Percentiles rank a stretch among this genome's conserved stretches.
Evolutionary conservation across 2,797 vertebrate species (phyloP).

Genomic region (Falco novaeseelandiae): DNA sequence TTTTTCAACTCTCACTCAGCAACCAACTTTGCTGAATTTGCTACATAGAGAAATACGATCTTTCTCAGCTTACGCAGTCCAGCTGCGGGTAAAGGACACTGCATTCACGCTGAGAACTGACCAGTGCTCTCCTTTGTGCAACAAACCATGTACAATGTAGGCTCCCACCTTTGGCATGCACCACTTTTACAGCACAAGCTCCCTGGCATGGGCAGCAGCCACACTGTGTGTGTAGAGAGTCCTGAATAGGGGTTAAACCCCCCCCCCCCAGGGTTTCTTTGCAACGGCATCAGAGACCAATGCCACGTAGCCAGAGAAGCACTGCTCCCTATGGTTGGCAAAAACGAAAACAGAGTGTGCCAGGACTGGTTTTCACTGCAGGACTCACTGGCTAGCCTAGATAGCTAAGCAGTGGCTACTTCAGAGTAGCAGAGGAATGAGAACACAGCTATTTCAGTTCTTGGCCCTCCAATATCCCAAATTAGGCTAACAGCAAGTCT

Average conservation of each 20-base stretch:
- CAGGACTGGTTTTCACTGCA: constrained; percentile 49
- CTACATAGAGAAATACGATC: neutral
- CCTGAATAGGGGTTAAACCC: neutral
- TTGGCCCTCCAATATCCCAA: constrained; percentile 53
- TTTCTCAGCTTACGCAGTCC: neutral
- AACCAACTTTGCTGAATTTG: constrained; percentile 16
- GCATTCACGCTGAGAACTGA: neutral
- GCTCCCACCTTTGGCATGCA: neutral
- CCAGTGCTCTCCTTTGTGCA: neutral
- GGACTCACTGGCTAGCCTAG: neutral
- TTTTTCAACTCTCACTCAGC: neutral
- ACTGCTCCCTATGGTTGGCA: neutral
- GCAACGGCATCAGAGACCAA: neutral
- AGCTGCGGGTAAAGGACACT: neutral
- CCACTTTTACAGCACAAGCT: neutral
- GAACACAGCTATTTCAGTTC: constrained; percentile 63
- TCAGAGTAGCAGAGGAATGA: constrained; percentile 60
- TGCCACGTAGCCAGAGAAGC: constrained; percentile 9
- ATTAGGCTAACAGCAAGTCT: constrained; percentile 58
- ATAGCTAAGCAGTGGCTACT: constrained; percentile 56
- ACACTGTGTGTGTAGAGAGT: neutral
- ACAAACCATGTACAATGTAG: neutral
- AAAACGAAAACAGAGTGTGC: neutral
- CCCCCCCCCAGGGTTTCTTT: neutral
- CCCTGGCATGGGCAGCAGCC: neutral